phyloP scores from a whole-genome alignment of 2,797 vertebrate genomes.

The Takifugu ocellatus region DNA sequence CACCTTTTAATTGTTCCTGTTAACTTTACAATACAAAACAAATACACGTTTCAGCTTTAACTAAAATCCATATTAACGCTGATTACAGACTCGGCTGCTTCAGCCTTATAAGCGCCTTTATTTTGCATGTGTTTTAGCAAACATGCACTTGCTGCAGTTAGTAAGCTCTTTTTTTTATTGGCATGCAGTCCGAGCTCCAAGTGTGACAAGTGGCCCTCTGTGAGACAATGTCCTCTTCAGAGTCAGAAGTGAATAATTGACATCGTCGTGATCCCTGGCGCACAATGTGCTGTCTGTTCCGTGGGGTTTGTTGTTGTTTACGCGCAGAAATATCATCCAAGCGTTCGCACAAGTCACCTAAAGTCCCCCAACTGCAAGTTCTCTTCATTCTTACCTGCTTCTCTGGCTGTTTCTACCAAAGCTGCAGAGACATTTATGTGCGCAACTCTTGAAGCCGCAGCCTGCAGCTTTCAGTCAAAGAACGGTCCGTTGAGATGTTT shows the following conservation, averaged over 20 bases:
- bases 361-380: too few species aligned
- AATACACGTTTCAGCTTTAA: background rate
- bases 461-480: background rate
- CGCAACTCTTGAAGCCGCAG: background rate
- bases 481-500: background rate
- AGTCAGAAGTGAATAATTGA: conserved; percentile 70
- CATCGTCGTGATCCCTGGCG: conserved; percentile 61
- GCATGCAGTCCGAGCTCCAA: conserved; percentile 41
- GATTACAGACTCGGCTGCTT: background rate
- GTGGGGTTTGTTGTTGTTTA: conserved; percentile 58
- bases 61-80: too few species aligned
- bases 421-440: background rate
- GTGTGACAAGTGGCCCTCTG: conserved; percentile 60
- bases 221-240: conserved; percentile 65
- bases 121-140: conserved; percentile 1
- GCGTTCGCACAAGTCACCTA: conserved; percentile 37
- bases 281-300: conserved; percentile 55
- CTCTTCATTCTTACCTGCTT: conserved; percentile 34
- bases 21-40: background rate
- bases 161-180: conserved; percentile 43
- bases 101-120: background rate
- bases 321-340: conserved; percentile 18
- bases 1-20: background rate
- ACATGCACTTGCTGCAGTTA: conserved; percentile 26
- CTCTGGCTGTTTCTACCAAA: background rate